Percentiles rank a stretch among this genome's conserved stretches.
Conservation (phyloP, 2,113 vertebrate genomes). For the Phalacrocorax pelagicus region DNA sequence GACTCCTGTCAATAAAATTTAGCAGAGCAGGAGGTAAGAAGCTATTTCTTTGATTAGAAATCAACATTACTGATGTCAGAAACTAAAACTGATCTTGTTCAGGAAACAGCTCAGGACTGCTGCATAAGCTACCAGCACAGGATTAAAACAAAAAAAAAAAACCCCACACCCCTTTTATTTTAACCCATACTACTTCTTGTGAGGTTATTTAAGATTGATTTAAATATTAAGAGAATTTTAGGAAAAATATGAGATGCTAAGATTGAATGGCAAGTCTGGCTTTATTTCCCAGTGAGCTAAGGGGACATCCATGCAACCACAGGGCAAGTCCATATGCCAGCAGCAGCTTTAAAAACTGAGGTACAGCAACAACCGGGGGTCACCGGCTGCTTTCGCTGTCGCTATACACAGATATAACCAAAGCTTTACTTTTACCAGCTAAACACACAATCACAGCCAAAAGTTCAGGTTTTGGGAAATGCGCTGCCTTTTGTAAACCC, state of each 20-base stretch:
- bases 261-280: not conserved
- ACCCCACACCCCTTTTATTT: accelerated
- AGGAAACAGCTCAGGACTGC: not conserved
- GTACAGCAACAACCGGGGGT: not conserved
- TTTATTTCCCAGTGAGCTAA: not conserved
- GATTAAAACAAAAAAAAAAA: not conserved
- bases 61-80: not conserved
- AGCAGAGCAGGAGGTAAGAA: not conserved
- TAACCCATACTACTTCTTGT: not conserved
- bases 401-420: not conserved
- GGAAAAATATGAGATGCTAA: not conserved
- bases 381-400: not conserved
- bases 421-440: not conserved
- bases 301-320: not conserved
- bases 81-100: not conserved
- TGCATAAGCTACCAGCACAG: not conserved
- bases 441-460: not conserved
- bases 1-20: not conserved
- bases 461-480: not conserved
- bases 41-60: not conserved
- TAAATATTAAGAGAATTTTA: not conserved
- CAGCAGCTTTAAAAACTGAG: not conserved
- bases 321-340: not conserved
- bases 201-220: not conserved
- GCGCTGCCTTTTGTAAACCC: not conserved